Percentiles rank a stretch among this genome's conserved stretches.
phyloP scores from a whole-genome alignment of 2,888 invertebrate species.

The Stenodera caucasica region DNA sequence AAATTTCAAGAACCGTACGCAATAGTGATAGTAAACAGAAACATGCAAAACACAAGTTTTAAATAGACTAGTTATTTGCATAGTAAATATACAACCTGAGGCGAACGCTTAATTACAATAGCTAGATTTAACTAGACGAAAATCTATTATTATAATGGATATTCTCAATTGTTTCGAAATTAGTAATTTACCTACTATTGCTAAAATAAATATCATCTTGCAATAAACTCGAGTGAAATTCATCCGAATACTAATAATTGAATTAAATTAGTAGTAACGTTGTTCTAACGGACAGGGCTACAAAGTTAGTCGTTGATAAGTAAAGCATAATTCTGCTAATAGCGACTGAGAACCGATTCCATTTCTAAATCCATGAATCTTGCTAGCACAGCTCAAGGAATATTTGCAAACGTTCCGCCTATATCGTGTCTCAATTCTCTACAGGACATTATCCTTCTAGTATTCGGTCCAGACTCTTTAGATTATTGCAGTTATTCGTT shows the following conservation, averaged over 20 bases:
- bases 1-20: slow-evolving; percentile 29
- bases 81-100: slow-evolving; percentile 35
- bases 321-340: slow-evolving; percentile 32
- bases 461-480: slow-evolving; percentile 39
- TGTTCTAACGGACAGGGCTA: slow-evolving; percentile 18
- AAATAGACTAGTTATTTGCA: slow-evolving; percentile 35
- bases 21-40: slow-evolving; percentile 31
- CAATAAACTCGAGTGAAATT: no score
- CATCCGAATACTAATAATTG: slow-evolving; percentile 18
- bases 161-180: no score
- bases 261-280: slow-evolving; percentile 20
- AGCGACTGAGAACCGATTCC: slow-evolving; percentile 38
- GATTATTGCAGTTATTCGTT: slow-evolving; percentile 48
- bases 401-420: slow-evolving; percentile 50
- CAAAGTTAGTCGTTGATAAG: slow-evolving; percentile 26
- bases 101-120: slow-evolving; percentile 36
- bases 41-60: slow-evolving; percentile 35
- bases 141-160: no score
- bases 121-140: slow-evolving; percentile 30
- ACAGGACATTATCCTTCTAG: slow-evolving; percentile 43
- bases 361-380: slow-evolving; percentile 50
- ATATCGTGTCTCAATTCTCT: slow-evolving; percentile 49
- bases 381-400: slow-evolving; percentile 49
- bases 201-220: no score
- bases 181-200: no score